phyloP scores from a whole-genome alignment of 2,888 invertebrate genomes.

The Andrena bicolor region DNA sequence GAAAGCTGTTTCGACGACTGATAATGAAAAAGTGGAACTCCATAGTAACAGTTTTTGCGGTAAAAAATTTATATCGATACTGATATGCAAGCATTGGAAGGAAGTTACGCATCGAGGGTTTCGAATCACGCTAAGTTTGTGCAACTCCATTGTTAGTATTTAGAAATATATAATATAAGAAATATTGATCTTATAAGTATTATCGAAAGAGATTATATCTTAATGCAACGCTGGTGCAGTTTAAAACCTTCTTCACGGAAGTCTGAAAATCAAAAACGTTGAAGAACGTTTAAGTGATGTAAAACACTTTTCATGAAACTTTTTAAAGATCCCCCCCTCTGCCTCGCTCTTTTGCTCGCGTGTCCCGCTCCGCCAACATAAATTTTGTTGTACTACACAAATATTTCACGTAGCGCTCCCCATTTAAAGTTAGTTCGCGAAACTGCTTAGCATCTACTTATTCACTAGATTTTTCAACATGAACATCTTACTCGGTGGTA shows the following conservation, averaged over 20 bases:
- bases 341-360: background rate
- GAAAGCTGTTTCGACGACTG: conserved; percentile 35
- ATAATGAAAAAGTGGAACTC: conserved; percentile 8
- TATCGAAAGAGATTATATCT: background rate
- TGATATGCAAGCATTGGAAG: background rate
- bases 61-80: background rate
- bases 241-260: background rate
- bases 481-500: conserved; percentile 46
- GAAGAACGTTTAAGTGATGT: conserved; percentile 44
- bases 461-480: conserved; percentile 68
- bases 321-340: conserved; percentile 37
- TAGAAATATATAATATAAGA: too few relatives aligned
- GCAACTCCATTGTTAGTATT: background rate
- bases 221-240: background rate
- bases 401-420: conserved; percentile 56
- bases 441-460: conserved; percentile 73
- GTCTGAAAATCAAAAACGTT: conserved; percentile 27
- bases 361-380: conserved; percentile 37
- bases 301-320: conserved; percentile 61
- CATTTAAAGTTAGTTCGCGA: conserved; percentile 65
- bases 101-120: background rate
- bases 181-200: background rate
- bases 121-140: background rate
- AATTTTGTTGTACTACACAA: conserved; percentile 56
- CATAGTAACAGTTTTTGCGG: background rate